Base-by-base conservation (phyloP, 2,888 invertebrate species). In the Lutraria lutraria region DNA sequence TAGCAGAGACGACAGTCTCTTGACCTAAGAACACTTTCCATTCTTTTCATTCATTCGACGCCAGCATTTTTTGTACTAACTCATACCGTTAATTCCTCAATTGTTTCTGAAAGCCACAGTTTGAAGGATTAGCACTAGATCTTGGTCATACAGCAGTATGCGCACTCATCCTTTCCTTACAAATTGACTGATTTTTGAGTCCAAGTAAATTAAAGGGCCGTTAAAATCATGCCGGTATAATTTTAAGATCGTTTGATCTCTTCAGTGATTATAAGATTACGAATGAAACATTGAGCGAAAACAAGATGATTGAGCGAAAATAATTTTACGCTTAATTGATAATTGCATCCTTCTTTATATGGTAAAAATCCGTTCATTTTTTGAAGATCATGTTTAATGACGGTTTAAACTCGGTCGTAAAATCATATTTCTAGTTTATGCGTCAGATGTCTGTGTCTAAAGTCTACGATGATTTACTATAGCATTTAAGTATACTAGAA, bases 171-270 rank as follows among this genome's bases (percentile, higher is more conserved):
- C 31, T 15, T 15, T 10, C 76, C 16, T 76, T 76, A 16, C 31
- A 76, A 76, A 76, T 76, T 31, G 16, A 76, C 76, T 76, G 76
- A 76, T 15, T 76, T 31, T 34, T 76, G 76, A 76, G 76, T 76
- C 76, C 76, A 19, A 76, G 31, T 76, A n/a, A 76, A 76, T 76
- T 76, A 76, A 76, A 34, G 31, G 25, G 31, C 25, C 76, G 25
- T 76, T 31, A 88, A 88, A 91, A 89, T 81, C 34, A 81, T 83
- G 88, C 86, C 84, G 83, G 84, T 88, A 81, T 87, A 85, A 88
- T 87, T 86, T 87, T 68, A 86, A 87, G 83, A 81, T 85, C 87
- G 86, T 90, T 90, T 88, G 88, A 90, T 88, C 88, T 88, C 56
- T 87, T 52, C 81, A 76, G 72, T 85, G 76, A 76, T 83, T 63